Conservation (phyloP, 2,113 vertebrate species). For the Thalassarche chlororhynchos region DNA sequence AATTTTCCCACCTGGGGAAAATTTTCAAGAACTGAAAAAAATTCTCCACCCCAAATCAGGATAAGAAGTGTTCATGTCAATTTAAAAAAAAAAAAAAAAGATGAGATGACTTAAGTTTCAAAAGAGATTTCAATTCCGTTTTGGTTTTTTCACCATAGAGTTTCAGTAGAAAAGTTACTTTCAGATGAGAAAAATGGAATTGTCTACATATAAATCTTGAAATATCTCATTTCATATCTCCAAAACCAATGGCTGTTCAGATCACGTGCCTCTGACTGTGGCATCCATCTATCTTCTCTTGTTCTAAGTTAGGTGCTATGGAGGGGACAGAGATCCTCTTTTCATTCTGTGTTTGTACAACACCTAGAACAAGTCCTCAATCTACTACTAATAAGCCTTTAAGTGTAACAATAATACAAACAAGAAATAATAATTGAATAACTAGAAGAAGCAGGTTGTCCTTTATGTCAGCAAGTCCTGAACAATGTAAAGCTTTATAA, state of each 20-base stretch:
- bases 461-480: background rate
- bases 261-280: background rate
- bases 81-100: background rate
- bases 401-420: background rate
- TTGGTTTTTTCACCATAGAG: fast-evolving
- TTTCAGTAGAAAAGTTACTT: background rate
- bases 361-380: background rate
- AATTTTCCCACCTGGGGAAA: background rate
- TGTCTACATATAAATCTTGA: background rate
- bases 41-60: background rate
- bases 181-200: background rate
- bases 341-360: background rate
- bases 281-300: background rate
- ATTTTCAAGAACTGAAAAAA: background rate
- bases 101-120: background rate
- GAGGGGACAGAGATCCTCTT: background rate
- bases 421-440: background rate
- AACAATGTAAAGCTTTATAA: background rate
- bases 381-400: background rate
- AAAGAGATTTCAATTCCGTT: background rate
- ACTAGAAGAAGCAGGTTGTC: background rate
- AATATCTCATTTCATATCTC: background rate
- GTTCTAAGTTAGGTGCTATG: background rate
- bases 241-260: background rate
- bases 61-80: background rate